Evolutionary conservation across 2,888 invertebrate genomes (phyloP), one percentile per base, ranked within the genome.

Genomic region (Poecilobothrus nobilitatus): DNA sequence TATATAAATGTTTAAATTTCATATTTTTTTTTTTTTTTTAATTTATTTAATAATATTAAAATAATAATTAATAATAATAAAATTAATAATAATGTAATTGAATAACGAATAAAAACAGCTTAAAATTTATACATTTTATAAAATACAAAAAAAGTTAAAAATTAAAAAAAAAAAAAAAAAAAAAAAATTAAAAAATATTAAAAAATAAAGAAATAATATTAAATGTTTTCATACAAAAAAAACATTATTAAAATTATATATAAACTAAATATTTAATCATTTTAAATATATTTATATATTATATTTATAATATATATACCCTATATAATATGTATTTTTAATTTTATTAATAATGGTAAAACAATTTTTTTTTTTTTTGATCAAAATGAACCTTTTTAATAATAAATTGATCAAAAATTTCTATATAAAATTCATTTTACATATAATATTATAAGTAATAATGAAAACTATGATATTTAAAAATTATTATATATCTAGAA

Each of bases 271-370:
- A 53, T 66, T 70, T 44, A 66, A 70, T 66, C 68, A 70, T 72
- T 65, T 37, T 71, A 67, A 27, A 27, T 27, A 27, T 27, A 27
- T 61, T 20, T 41, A 22, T 65, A 61, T 41, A 70, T 64, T 63
- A 67, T 71, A 70, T 67, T 71, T 70, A 67, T 68, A 68, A 63
- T 68, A 67, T 75, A 73, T 74, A 73, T 74, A 62, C 63, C 67
- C 68, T 37, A 12, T 34, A 34, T 8, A 34, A 7, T 7, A 34
- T 34, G 34, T 5, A 7, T 34, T 34, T 34, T 37, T 37, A 37
- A 37, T 10, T 37, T 37, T 37, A 37, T 37, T 37, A 10, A 37
- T 37, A 7, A 37, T 37, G 8, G 1, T 5, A 37, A 10, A 8
- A 4, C 2, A 37, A 37, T 37, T 37, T 12, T 1, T 37, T 10